A percentile compares a stretch with the other conserved stretches of the same genome.
Evolutionary conservation across 2,113 vertebrate genomes (phyloP).

Genomic region (Pithys albifrons): DNA sequence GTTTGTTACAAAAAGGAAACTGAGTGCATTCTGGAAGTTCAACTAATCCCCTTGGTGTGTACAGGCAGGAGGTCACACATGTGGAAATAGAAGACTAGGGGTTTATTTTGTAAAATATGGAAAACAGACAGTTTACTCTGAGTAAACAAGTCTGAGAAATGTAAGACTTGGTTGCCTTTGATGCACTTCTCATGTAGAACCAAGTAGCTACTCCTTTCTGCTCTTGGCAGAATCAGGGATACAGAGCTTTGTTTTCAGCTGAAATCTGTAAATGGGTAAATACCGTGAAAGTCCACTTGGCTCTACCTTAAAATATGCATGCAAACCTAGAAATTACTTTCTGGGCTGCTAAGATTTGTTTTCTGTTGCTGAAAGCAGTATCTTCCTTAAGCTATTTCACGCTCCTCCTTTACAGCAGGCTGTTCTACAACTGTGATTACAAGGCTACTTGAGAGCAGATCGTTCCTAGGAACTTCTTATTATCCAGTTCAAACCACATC

Average conservation of each 20-base stretch:
- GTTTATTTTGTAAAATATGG: not conserved
- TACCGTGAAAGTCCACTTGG: not conserved
- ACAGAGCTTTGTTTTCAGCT: not conserved
- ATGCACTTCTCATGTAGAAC: not conserved
- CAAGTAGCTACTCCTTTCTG: not conserved
- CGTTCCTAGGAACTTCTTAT: not conserved
- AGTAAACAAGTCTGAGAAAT: not conserved
- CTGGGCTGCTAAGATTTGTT: not conserved
- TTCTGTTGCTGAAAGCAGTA: not conserved
- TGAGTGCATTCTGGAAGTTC: not conserved
- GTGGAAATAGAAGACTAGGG: not conserved
- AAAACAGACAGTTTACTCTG: not conserved
- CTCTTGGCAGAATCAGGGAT: not conserved
- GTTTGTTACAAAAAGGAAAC: not conserved
- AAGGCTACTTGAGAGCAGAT: not conserved
- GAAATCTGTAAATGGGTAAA: not conserved
- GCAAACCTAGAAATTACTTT: not conserved
- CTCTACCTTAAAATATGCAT: not conserved
- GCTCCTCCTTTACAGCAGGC: not conserved
- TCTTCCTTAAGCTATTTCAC: not conserved
- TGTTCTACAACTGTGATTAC: not conserved
- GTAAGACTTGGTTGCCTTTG: not conserved
- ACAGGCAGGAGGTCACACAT: not conserved
- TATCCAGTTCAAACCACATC: not conserved
- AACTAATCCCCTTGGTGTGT: slow-evolving; percentile 2